Percentiles rank a stretch among this genome's conserved stretches.
These are phyloP conservation scores for Leptinotarsa lineolata DNA, from an alignment of 1,140 invertebrate species.

Conservation along the genomic window DNA sequence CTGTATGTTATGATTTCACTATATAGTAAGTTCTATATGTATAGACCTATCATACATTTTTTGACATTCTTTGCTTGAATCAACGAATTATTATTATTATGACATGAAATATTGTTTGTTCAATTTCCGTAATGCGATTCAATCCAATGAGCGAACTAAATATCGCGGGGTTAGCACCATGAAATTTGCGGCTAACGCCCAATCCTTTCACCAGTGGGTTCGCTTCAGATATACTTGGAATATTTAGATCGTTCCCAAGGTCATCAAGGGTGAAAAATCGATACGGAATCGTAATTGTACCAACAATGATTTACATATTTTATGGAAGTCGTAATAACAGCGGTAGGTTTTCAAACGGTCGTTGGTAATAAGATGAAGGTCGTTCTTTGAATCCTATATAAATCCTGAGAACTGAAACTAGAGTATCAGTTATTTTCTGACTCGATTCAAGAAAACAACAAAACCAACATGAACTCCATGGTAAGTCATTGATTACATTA, in stretches of 20 bases:
- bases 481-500: not conserved
- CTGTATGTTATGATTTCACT: no score
- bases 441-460: not conserved
- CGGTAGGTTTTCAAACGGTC: not conserved
- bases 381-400: not conserved
- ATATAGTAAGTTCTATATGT: no score
- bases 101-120: no score
- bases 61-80: no score
- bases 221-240: not conserved
- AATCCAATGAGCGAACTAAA: not conserved
- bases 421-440: not conserved
- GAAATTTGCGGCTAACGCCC: not conserved
- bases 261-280: not conserved
- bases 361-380: not conserved
- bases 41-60: no score
- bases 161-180: not conserved
- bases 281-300: not conserved
- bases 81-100: no score
- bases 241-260: not conserved
- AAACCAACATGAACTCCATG: slow-evolving; percentile 5
- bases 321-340: not conserved
- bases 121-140: no score
- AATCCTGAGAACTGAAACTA: not conserved
- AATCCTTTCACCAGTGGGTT: slow-evolving; percentile 7
- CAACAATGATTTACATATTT: slow-evolving; percentile 2